Percentiles rank a stretch among this genome's conserved stretches.
These are phyloP conservation scores for Hedychridium roseum DNA, from an alignment of 2,888 invertebrate genomes.

Conservation along the genomic window DNA sequence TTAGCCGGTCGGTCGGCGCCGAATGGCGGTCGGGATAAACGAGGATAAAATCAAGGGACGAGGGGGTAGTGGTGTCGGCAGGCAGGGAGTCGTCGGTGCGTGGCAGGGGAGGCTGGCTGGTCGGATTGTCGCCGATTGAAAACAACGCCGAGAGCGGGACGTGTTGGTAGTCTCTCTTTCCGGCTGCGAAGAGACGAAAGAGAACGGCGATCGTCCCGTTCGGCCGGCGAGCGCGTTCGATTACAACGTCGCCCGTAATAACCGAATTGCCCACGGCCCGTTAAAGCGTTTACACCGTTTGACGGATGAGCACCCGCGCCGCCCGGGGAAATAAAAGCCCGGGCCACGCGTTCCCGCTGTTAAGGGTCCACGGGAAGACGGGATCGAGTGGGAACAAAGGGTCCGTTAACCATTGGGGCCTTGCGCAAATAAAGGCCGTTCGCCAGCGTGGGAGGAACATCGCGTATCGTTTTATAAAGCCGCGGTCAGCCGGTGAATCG, in stretches of 20 bases:
- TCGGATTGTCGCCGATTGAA: slow-evolving; percentile 55
- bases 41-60: slow-evolving; percentile 54
- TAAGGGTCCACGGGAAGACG: too few species aligned
- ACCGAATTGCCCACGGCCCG: slow-evolving; percentile 52
- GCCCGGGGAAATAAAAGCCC: too few species aligned
- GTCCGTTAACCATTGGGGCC: too few species aligned
- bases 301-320: slow-evolving; percentile 46
- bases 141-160: slow-evolving; percentile 33
- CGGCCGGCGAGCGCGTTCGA: slow-evolving; percentile 41
- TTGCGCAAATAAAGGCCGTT: too few species aligned
- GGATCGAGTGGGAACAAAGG: too few species aligned
- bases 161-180: neutral
- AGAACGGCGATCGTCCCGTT: slow-evolving; percentile 2
- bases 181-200: neutral
- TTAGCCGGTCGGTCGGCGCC: slow-evolving; percentile 51
- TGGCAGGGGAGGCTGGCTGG: slow-evolving; percentile 24
- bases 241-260: slow-evolving; percentile 51
- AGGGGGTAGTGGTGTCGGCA: slow-evolving; percentile 11
- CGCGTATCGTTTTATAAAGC: too few species aligned
- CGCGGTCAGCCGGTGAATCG: too few species aligned
- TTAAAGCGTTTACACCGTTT: slow-evolving; percentile 47
- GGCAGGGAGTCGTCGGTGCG: slow-evolving; percentile 10
- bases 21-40: slow-evolving; percentile 51
- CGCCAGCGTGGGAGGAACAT: too few species aligned
- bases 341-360: too few species aligned